phyloP scores from a whole-genome alignment of 30 jellyfish, hydroid and myxozoan species.

The Phacellophora camtschatica region DNA sequence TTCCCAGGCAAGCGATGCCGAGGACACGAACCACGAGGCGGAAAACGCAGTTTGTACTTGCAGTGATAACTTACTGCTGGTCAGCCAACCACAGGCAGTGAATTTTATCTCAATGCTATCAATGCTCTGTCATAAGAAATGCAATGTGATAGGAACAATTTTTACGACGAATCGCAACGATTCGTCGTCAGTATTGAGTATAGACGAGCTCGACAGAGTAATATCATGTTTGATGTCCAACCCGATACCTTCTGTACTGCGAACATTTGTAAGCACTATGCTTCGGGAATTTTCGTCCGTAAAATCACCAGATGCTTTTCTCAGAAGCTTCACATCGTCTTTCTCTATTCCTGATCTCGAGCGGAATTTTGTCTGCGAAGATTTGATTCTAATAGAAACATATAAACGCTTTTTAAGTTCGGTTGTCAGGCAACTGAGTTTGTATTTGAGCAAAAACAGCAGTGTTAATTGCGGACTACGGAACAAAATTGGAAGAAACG shows the following conservation, averaged over 20 bases:
- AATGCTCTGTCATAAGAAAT: not conserved
- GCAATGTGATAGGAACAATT: slow-evolving; percentile 1
- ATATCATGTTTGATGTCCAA: slow-evolving; percentile 2
- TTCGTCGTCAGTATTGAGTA: not conserved
- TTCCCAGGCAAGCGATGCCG: not conserved
- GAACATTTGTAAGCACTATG: slow-evolving; percentile 7
- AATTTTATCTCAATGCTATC: slow-evolving; percentile 1
- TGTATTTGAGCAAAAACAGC: slow-evolving; percentile 64
- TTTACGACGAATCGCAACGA: not conserved
- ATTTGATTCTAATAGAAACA: not conserved
- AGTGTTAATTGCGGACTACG: slow-evolving; percentile 42
- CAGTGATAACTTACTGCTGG: not conserved
- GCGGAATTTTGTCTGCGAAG: not conserved
- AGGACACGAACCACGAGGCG: not conserved
- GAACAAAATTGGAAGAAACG: slow-evolving; percentile 67
- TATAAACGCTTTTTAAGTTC: slow-evolving; percentile 82
- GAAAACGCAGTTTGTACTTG: not conserved
- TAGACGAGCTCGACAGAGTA: not conserved
- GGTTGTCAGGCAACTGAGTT: slow-evolving; percentile 78
- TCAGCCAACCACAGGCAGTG: not conserved
- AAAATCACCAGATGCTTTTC: not conserved
- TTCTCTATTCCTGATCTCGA: not conserved
- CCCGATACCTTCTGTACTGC: slow-evolving; percentile 7
- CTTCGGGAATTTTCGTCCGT: not conserved
- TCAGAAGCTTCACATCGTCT: not conserved